phyloP scores from a whole-genome alignment of 1,140 invertebrate species.

The Bradysia coprophila region DNA sequence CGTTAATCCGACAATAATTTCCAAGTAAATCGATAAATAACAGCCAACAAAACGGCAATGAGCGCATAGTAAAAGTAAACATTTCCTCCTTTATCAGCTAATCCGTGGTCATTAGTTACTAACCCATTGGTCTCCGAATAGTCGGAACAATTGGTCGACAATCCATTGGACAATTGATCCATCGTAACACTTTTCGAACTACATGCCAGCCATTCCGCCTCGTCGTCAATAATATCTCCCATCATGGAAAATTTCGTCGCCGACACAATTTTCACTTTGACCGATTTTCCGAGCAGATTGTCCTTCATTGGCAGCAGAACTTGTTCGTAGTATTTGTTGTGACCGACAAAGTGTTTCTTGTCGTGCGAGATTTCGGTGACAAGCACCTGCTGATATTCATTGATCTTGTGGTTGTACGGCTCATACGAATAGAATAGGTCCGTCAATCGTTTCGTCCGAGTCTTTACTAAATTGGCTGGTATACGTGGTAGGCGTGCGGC shows the following conservation, averaged over 20 bases:
- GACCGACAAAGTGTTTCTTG: conserved; percentile 75
- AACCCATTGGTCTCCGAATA: background rate
- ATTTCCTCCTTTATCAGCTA: background rate
- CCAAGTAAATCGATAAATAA: conserved; percentile 1
- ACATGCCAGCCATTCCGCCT: conserved; percentile 18
- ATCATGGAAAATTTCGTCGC: conserved; percentile 78
- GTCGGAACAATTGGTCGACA: background rate
- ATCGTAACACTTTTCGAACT: conserved; percentile 5
- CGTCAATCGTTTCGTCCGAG: conserved; percentile 70
- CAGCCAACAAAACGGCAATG: background rate
- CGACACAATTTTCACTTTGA: conserved; percentile 56
- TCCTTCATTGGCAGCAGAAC: conserved; percentile 64
- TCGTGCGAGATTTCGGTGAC: conserved; percentile 91
- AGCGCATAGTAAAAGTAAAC: background rate
- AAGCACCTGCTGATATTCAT: conserved; percentile 59
- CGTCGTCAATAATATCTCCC: conserved; percentile 39
- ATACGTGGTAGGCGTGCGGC: conserved; percentile 72
- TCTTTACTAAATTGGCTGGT: conserved; percentile 72
- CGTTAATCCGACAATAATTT: background rate
- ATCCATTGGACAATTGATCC: background rate
- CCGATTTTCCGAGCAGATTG: conserved; percentile 61
- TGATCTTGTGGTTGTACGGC: conserved; percentile 62
- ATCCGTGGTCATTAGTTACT: background rate
- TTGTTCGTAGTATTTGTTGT: conserved; percentile 95
- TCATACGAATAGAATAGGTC: conserved; percentile 85